Conservation (phyloP, 2,888 invertebrate genomes). For the Zhengitettix transpicula region DNA sequence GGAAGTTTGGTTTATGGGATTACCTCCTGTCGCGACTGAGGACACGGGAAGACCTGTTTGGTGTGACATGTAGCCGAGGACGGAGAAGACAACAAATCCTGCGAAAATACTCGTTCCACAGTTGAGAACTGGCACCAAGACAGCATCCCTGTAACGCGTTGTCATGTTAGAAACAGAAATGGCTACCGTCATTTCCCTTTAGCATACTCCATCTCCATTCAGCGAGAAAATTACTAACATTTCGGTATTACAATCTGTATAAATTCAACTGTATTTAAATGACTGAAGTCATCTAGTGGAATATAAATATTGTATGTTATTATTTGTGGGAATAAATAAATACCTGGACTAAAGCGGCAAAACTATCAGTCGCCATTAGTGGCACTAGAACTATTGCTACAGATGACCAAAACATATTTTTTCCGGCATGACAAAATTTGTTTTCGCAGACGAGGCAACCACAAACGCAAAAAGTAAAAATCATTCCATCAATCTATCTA, state of each 20-base stretch:
- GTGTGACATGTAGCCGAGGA: slow-evolving; percentile 55
- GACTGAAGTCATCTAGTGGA: not conserved
- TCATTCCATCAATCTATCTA: too few species aligned
- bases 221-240: slow-evolving; percentile 51
- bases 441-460: too few species aligned
- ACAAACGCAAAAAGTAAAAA: too few species aligned
- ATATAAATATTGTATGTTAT: not conserved
- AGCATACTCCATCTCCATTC: slow-evolving; percentile 62
- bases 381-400: too few species aligned
- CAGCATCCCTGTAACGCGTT: slow-evolving; percentile 39
- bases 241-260: slow-evolving; percentile 40
- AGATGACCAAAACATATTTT: too few species aligned
- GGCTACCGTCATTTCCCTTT: slow-evolving; percentile 50
- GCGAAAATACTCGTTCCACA: slow-evolving; percentile 62
- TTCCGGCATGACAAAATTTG: too few species aligned
- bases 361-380: too few species aligned
- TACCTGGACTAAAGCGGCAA: too few species aligned
- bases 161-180: not conserved
- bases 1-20: slow-evolving; percentile 1
- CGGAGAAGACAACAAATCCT: slow-evolving; percentile 65
- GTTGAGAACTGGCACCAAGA: slow-evolving; percentile 53
- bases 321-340: not conserved
- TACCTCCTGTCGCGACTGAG: slow-evolving; percentile 54
- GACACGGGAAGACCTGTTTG: slow-evolving; percentile 55
- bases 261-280: not conserved